These are phyloP conservation scores for Lophotis ruficrista DNA, from an alignment of 2,113 vertebrate genomes.

Conservation along the genomic window DNA sequence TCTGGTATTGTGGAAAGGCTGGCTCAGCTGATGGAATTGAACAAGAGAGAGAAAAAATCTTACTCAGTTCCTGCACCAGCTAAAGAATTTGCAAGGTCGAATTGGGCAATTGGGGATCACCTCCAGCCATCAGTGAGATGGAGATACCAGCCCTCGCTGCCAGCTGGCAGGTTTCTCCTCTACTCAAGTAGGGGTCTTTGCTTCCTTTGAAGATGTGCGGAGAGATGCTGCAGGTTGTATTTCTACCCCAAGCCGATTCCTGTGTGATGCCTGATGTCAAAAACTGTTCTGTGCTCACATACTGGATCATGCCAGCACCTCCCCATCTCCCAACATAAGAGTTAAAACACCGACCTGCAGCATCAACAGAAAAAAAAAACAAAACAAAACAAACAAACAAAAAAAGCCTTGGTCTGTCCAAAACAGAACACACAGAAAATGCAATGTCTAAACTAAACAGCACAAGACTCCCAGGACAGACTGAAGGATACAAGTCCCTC, in stretches of 20 bases:
- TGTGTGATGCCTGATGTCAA: accelerated
- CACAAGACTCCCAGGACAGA: not conserved
- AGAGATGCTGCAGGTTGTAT: not conserved
- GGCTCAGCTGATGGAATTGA: not conserved
- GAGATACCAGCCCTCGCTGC: not conserved
- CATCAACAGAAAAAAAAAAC: not conserved
- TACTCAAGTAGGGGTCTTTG: not conserved
- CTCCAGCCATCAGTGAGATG: not conserved
- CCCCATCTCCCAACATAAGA: not conserved
- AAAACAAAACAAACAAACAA: not conserved
- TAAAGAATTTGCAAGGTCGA: not conserved
- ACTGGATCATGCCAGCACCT: not conserved
- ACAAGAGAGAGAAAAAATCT: not conserved
- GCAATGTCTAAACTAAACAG: not conserved
- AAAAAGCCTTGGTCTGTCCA: not conserved
- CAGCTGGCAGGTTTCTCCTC: not conserved
- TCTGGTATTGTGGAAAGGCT: not conserved
- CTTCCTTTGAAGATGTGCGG: not conserved
- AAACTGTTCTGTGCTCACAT: not conserved
- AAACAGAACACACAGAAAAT: not conserved
- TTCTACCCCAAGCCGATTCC: not conserved
- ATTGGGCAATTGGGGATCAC: not conserved
- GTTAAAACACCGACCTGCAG: not conserved
- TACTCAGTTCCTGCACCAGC: not conserved
- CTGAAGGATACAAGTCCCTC: not conserved